phyloP scores from a whole-genome alignment of 2,797 vertebrate species.

The Staurois parvus region DNA sequence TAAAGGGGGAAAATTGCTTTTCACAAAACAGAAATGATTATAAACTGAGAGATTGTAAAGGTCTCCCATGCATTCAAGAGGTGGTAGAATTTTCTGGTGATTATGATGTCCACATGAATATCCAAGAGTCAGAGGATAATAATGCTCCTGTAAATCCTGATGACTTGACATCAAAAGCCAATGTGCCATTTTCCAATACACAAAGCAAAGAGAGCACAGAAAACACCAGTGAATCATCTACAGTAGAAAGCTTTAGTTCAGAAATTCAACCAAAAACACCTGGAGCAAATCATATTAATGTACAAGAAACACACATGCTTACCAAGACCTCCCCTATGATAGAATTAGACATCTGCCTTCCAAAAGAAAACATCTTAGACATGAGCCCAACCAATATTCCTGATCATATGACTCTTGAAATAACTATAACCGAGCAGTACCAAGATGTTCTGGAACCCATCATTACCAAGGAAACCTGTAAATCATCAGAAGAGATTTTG shows the following conservation, averaged over 20 bases:
- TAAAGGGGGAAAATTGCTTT: not conserved
- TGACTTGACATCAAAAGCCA: not conserved
- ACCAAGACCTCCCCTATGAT: not conserved
- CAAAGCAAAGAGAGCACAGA: not conserved
- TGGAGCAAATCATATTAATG: not conserved
- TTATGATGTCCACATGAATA: not conserved
- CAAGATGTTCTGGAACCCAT: not conserved
- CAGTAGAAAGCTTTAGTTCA: not conserved
- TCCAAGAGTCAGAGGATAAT: not conserved
- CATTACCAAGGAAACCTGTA: not conserved
- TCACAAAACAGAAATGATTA: not conserved
- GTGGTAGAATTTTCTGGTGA: not conserved
- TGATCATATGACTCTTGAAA: not conserved
- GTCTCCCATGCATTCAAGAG: constrained; percentile 7
- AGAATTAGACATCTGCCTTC: not conserved
- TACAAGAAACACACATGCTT: not conserved
- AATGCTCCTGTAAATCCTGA: not conserved
- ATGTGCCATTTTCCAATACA: not conserved
- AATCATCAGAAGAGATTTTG: not conserved
- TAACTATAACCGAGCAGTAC: not conserved
- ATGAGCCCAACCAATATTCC: not conserved
- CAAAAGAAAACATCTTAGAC: not conserved
- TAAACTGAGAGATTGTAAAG: constrained; percentile 5
- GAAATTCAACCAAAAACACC: not conserved
- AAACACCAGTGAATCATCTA: not conserved